These are phyloP conservation scores for Acronicta alni DNA, from an alignment of 2,888 invertebrate genomes.

Conservation along the genomic window DNA sequence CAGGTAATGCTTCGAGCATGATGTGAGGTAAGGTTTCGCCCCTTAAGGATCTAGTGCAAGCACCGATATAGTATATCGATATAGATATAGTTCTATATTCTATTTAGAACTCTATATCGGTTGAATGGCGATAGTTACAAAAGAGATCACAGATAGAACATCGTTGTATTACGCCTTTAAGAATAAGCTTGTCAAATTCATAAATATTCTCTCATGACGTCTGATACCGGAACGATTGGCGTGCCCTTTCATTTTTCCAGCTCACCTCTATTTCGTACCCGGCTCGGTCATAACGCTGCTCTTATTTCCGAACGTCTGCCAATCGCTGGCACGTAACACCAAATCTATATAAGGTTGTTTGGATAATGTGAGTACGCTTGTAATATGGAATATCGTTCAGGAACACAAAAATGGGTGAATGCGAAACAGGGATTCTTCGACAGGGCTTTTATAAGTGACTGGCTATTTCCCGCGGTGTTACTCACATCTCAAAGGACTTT, in stretches of 20 bases:
- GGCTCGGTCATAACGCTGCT: conserved; percentile 21
- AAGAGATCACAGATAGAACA: background rate
- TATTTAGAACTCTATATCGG: too few species aligned
- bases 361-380: conserved; percentile 16
- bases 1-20: too few species aligned
- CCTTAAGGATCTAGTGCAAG: too few species aligned
- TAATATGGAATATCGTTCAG: conserved; percentile 13
- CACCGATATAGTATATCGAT: too few species aligned
- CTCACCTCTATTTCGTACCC: conserved; percentile 13
- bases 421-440: background rate
- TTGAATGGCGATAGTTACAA: background rate
- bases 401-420: background rate
- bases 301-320: conserved; percentile 12
- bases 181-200: background rate
- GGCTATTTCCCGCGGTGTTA: too few species aligned
- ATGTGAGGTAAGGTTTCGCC: too few species aligned
- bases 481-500: too few species aligned
- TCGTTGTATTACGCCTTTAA: too few species aligned
- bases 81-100: too few species aligned
- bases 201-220: background rate
- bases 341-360: conserved; percentile 21
- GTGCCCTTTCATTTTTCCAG: conserved; percentile 15
- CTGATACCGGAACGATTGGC: conserved; percentile 4
- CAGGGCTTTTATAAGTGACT: too few species aligned
- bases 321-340: conserved; percentile 1